phyloP scores from a whole-genome alignment of 2,797 vertebrate genomes.

The Crax fasciolata region DNA sequence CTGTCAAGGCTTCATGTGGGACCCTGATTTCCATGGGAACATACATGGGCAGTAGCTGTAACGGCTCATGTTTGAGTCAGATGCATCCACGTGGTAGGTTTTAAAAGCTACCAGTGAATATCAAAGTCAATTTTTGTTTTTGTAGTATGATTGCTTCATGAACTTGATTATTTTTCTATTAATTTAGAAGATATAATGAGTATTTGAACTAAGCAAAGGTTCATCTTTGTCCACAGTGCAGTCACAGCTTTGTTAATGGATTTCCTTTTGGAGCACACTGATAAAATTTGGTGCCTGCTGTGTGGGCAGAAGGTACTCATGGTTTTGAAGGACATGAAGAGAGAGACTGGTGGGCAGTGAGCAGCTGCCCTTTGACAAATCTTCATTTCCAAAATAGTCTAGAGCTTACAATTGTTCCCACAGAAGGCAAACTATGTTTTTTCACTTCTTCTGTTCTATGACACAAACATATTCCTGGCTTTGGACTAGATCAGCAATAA shows the following conservation, averaged over 20 bases:
- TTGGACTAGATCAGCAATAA: background rate
- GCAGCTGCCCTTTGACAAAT: background rate
- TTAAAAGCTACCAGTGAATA: background rate
- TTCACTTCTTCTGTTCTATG: background rate
- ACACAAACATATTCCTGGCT: background rate
- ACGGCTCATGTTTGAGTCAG: background rate
- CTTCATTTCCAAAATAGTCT: background rate
- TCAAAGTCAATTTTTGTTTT: background rate
- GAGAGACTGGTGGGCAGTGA: background rate
- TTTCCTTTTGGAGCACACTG: background rate
- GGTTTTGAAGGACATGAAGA: rapidly evolving
- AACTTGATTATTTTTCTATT: background rate
- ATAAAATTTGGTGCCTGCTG: background rate
- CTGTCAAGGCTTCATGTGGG: rapidly evolving
- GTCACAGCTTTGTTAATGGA: background rate
- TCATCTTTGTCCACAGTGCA: background rate
- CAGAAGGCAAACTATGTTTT: background rate
- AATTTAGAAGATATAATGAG: background rate
- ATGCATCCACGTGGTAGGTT: rapidly evolving
- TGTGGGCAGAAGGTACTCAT: background rate
- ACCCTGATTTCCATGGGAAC: background rate
- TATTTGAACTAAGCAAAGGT: background rate
- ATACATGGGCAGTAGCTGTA: background rate
- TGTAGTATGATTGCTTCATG: background rate
- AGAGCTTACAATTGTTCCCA: background rate